Base-by-base conservation (phyloP, 2,888 invertebrate species). In the Lacanobia oleracea region DNA sequence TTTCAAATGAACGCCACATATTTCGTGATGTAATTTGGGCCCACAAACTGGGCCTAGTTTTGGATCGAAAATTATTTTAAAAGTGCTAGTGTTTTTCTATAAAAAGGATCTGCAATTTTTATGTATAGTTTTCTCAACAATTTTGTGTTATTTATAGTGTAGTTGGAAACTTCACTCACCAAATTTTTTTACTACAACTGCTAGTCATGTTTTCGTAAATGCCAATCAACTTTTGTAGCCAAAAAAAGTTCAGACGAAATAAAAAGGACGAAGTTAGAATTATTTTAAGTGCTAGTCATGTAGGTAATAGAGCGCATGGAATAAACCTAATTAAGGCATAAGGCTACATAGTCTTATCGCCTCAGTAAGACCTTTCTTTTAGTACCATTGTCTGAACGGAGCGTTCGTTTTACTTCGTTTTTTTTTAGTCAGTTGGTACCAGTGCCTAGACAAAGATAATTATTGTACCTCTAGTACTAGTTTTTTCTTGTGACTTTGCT, bases 321-420 rank as follows among this genome's bases (percentile, higher is more conserved):
- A n/a, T 64, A 56, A 65, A 65, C 18, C 12, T 66, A 50, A 65
- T 65, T 57, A 12, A 43, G 14, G 6, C 21, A 33, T n/a, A 27
- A 61, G 51, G 12, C 27, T 27, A 27, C 3, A 3, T 27, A 27
- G n/a, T 43, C 9, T 57, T 56, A 21, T 27, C 18, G 2, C 7
- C 6, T 66, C 60, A 75, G 12, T 8, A 14, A 53, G 12, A 45
- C 12, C 16, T 12, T 33, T 12, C 43, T 12, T 5, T 51, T 21
- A 48, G 12, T 50, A 4, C 37, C 23, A 53, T 14, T 27, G 5
- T 60, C 18, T 23, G 2, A 56, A 18, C 2, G 33, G 5, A 45
- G 7, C 1, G 4, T 14, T 53, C 45, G 27, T 23, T 50, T 45
- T 33, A 14, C 7, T n/a, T 51, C 33, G n/a, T 7, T 43, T 43